Base-by-base conservation (phyloP, 2,113 vertebrate genomes). In the Trogon surrucura region DNA sequence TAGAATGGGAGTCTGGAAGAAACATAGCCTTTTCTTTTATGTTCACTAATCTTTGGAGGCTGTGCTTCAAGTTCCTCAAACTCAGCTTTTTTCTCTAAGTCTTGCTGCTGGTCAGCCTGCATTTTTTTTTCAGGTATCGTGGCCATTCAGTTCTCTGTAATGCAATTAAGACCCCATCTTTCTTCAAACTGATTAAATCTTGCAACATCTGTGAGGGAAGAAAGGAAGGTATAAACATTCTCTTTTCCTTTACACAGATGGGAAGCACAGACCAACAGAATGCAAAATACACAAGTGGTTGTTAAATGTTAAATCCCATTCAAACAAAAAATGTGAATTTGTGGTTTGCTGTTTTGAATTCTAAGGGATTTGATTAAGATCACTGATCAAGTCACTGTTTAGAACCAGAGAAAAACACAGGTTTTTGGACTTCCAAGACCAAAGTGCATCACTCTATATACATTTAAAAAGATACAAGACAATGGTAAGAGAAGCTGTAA, bases 131-230 rank as follows among this genome's bases (percentile, higher is more conserved):
- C 51, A 14, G n/a, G 7, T 62, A 88, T 34, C 64, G 60, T 16
- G 34, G 57, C 16, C 51, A 83, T 85, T 91, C 62, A 78, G 4
- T 90, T 78, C 60, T 66, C 67, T 80, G 65, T 44, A 94, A 91
- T 71, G 82, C 81, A 95, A 91, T 94, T 96, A 97, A 96, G 94
- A 32, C 9, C 8, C 30, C 23, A 44, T 91, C 89, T 90, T 93
- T 88, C 60, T 88, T 94, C 83, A 84, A 56, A 94, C 54, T 73
- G 87, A 94, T 95, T 96, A 78, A 88, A 66, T 88, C 85, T 94
- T 94, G 38, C 67, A 94, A 94, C 84, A 94, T 88, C 91, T 97
- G 89, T 77, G 87, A 89, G 56, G 20, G 41, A 82, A 88, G 72
- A 80, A 93, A 95, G 23, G 66, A 83, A 93, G 77, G 58, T 92